These are phyloP conservation scores for Stigmatopora nigra DNA, from an alignment of 2,113 vertebrate species.

Conservation along the genomic window DNA sequence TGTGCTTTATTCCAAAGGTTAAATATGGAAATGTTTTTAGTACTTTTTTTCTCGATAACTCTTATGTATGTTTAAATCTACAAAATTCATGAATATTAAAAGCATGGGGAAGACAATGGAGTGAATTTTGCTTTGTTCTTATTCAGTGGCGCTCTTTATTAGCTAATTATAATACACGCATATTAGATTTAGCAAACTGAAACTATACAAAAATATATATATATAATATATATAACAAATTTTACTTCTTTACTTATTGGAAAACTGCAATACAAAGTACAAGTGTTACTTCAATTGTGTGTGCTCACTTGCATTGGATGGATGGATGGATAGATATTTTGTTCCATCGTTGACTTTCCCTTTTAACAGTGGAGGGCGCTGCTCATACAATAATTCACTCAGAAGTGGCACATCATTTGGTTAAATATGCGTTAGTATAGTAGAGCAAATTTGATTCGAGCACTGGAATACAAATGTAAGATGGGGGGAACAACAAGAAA, in stretches of 20 bases:
- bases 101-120: background rate
- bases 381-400: background rate
- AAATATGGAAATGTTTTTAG: background rate
- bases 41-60: background rate
- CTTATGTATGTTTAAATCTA: background rate
- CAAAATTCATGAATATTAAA: conserved; percentile 4
- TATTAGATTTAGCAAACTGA: background rate
- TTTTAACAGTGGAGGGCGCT: conserved; percentile 1
- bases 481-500: too few species aligned
- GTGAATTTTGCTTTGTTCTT: background rate
- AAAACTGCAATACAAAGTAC: background rate
- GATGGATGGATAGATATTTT: background rate
- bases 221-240: too few species aligned
- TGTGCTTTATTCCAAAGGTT: background rate
- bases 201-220: background rate
- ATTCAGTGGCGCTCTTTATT: background rate
- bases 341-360: background rate
- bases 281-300: background rate
- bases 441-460: too few species aligned
- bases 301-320: background rate
- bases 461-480: too few species aligned
- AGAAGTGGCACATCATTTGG: background rate
- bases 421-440: too few species aligned
- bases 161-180: background rate
- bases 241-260: background rate